These are phyloP conservation scores for Papilio xuthus DNA, from an alignment of 1,140 invertebrate genomes.

Conservation along the genomic window DNA sequence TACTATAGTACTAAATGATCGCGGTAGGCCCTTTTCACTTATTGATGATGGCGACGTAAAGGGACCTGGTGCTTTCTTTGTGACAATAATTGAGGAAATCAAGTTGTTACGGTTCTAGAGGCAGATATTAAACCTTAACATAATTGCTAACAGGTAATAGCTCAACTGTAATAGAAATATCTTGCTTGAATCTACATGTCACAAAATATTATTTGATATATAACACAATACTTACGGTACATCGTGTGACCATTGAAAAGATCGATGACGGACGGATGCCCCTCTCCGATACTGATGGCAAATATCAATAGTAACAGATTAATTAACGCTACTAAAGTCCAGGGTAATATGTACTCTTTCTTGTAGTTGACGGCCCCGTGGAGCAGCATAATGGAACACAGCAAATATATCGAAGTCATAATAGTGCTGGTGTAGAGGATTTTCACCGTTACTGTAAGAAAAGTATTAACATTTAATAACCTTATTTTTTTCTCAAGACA, in stretches of 20 bases:
- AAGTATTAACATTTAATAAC: conserved; percentile 35
- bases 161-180: no score
- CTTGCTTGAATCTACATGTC: background rate
- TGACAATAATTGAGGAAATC: no score
- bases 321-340: conserved; percentile 70
- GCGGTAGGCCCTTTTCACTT: no score
- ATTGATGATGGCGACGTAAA: no score
- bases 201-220: background rate
- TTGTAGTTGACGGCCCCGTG: conserved; percentile 73
- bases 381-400: conserved; percentile 73
- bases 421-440: conserved; percentile 74
- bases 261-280: conserved; percentile 67
- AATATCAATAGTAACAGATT: conserved; percentile 62
- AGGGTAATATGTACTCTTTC: conserved; percentile 71
- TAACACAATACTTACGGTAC: conserved; percentile 63
- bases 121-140: no score
- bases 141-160: no score
- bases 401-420: conserved; percentile 70
- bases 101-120: no score
- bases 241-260: conserved; percentile 69
- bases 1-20: background rate
- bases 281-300: conserved; percentile 64
- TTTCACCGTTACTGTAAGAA: conserved; percentile 71
- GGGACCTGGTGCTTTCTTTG: no score
- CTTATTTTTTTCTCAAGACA: background rate